phyloP scores from a whole-genome alignment of 2,113 vertebrate species.

The Centrocercus urophasianus region DNA sequence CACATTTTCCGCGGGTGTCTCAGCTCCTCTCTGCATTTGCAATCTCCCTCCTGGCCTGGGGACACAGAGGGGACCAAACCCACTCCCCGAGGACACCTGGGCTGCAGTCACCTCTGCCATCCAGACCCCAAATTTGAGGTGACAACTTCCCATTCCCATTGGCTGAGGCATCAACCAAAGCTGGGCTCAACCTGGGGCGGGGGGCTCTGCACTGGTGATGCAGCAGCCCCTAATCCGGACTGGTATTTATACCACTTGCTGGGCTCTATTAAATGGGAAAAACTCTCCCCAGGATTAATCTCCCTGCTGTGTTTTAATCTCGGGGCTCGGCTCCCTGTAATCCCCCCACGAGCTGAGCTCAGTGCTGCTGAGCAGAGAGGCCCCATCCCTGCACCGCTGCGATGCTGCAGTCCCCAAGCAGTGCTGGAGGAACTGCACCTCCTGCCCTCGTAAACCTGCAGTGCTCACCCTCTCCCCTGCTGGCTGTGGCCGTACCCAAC shows the following conservation, averaged over 20 bases:
- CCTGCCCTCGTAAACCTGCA: fast-evolving
- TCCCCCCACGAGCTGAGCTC: neutral
- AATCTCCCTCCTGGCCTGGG: neutral
- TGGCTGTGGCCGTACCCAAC: fast-evolving
- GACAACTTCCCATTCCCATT: neutral
- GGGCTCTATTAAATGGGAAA: neutral
- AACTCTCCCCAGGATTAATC: constrained; percentile 38
- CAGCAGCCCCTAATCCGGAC: neutral
- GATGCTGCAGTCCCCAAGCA: neutral
- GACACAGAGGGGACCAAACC: neutral
- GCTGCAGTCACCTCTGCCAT: neutral
- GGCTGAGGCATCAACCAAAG: neutral
- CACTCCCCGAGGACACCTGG: neutral
- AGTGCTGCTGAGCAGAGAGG: fast-evolving
- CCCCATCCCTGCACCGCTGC: fast-evolving
- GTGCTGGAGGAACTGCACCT: fast-evolving
- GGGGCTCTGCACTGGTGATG: neutral
- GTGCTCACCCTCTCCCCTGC: fast-evolving
- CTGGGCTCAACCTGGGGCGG: neutral
- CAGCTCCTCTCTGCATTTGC: neutral
- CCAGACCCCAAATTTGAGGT: neutral
- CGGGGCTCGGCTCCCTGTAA: neutral
- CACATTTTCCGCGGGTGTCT: neutral
- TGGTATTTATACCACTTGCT: neutral
- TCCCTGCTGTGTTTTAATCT: neutral